Evolutionary conservation across 2,888 invertebrate species (phyloP), one percentile per base, ranked within the genome.

Genomic region (Meliscaeva auricollis): DNA sequence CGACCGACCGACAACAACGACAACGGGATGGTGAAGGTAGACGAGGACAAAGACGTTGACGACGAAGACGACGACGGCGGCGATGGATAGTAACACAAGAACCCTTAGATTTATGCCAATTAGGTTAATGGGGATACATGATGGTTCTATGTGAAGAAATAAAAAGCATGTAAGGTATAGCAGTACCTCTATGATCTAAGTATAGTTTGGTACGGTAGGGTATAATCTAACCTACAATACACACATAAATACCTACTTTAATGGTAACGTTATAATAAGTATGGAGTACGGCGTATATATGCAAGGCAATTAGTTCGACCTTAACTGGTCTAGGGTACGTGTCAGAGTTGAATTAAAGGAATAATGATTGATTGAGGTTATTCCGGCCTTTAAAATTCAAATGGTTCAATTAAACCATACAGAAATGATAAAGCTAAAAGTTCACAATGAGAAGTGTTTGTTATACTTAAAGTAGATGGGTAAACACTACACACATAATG

Each of bases 81-180:
- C 44, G 50, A 77, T 15, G 58, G 70, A 58, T 66, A 60, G 72
- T 73, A 81, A 81, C 48, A 62, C 56, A 50, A 85, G 81, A 77
- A 73, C 72, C 62, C 76, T 81, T 68, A 77, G 85, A 81, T 85
- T 85, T 76, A 81, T 81, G 60, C 76, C 85, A 85, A 85, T 85
- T 85, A 85, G 69, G 85, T 81, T 85, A 85, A 85, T 85, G 73
- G 84, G 84, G 70, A 72, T 72, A 74, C 70, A 84, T 44, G 52
- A 84, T 44, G 52, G 56, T 44, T 48, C 62, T 32, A n/a, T 2
- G 2, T n/a, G 56, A 41, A 38, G n/a, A 50, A 44, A 32, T 15
- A 15, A 76, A 62, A 54, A 54, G 17, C 44, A 62, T 62, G 20
- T 35, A 17, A 62, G 26, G 13, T 62, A 9, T 22, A 48, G 17